Evolutionary conservation across 2,797 vertebrate species (phyloP), one percentile per base, ranked within the genome.

Genomic region (Rallus crepitans): DNA sequence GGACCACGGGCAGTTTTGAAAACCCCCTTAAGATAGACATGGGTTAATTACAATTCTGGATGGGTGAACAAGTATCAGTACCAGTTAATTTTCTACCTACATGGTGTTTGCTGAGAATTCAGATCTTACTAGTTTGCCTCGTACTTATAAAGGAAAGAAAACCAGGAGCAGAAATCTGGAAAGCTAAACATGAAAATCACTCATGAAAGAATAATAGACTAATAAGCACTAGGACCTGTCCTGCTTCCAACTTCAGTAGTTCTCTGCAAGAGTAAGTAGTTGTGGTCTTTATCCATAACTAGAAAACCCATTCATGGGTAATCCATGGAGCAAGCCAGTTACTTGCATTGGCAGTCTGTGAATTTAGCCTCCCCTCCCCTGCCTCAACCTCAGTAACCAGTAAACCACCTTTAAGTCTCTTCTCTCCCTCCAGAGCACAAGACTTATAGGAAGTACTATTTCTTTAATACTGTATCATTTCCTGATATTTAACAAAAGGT

Each of bases 41-140:
- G 3, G 42, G 56, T 94, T 82, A 96, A 94, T 89, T 70, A 60
- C 28, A 45, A 64, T 82, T 89, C 89, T 9, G 30, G 66, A 82
- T 0, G 3, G 23, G 28, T n/a, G 31, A 94, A 56, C 6, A 79
- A 76, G 4, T 24, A 77, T 42, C 75, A 76, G 5, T 24, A 77
- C 39, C 75, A 79, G 45, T 16, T 69, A 25, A 73, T 77, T 71
- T 90, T 87, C 72, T 21, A 37, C 55, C 25, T 64, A 53, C 9
- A 18, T 47, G 16, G 31, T 9, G 9, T 33, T 85, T 47, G 19
- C 21, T 61, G 27, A 66, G 63, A 88, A 69, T 86, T 81, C 64
- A 60, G 25, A 64, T 56, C 42, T 77, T n/a, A 70, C 18, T 25
- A 30, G 9, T 90, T 80, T 83, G 68, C 60, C 19, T 83, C 33